Evolutionary conservation across 2,113 vertebrate species (phyloP).

Genomic region (Oncorhynchus gorbuscha): DNA sequence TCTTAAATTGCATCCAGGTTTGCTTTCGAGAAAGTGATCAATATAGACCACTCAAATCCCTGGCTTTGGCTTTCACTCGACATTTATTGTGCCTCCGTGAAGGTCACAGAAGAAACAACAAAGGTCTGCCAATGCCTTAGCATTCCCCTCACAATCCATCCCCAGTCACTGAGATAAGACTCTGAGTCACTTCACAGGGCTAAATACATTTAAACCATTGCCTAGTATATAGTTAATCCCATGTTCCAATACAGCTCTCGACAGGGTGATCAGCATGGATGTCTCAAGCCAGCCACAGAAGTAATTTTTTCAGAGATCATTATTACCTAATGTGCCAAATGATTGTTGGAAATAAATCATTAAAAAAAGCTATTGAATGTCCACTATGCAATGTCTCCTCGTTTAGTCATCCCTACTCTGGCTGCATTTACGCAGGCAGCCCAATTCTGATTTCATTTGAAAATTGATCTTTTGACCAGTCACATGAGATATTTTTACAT

Average conservation of each 20-base stretch:
- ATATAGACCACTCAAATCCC: conserved; percentile 53
- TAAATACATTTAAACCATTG: conserved; percentile 34
- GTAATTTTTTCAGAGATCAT: conserved; percentile 17
- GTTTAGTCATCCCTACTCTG: conserved; percentile 9
- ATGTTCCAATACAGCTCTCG: conserved; percentile 45
- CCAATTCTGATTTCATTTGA: no score
- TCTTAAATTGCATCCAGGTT: conserved; percentile 39
- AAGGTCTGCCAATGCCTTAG: conserved; percentile 34
- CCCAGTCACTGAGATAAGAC: conserved; percentile 22
- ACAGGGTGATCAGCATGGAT: conserved; percentile 46
- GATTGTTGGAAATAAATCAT: conserved; percentile 39
- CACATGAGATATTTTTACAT: no score
- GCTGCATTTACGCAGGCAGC: neutral
- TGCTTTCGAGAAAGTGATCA: conserved; percentile 49
- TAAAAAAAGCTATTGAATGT: conserved; percentile 34
- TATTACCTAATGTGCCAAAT: conserved; percentile 25
- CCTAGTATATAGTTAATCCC: conserved; percentile 51
- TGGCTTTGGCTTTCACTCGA: conserved; percentile 43
- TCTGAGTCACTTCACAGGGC: conserved; percentile 26
- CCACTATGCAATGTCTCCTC: conserved; percentile 21
- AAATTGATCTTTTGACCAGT: no score
- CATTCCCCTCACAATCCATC: conserved; percentile 32
- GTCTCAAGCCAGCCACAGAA: conserved; percentile 26
- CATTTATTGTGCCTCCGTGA: conserved; percentile 45
- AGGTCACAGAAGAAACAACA: conserved; percentile 55